Conservation (phyloP, 1,140 invertebrate genomes). For the Ceratina calcarata region DNA sequence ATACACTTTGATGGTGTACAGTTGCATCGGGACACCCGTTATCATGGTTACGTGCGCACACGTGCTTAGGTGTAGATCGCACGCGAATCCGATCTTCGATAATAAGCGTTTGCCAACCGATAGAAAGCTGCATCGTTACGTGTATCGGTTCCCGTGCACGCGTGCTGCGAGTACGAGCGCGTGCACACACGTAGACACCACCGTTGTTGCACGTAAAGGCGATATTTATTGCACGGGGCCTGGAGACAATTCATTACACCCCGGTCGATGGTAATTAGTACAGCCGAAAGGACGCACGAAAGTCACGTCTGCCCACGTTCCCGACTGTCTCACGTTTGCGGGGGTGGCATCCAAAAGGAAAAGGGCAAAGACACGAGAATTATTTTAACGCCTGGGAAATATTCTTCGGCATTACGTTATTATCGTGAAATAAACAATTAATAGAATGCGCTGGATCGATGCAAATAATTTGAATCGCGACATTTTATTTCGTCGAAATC, state of each 20-base stretch:
- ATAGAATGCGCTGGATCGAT: too few relatives aligned
- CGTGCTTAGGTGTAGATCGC: slow-evolving; percentile 55
- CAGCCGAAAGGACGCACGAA: slow-evolving; percentile 46
- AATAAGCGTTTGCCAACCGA: slow-evolving; percentile 64
- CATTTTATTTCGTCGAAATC: too few relatives aligned
- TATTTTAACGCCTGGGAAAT: not conserved
- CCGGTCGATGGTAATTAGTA: slow-evolving; percentile 58
- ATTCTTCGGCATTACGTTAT: not conserved
- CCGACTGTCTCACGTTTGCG: slow-evolving; percentile 2
- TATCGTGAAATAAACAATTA: not conserved
- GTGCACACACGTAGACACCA: slow-evolving; percentile 1
- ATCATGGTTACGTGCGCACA: slow-evolving; percentile 59
- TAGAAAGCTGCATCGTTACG: slow-evolving; percentile 63
- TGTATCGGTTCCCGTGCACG: slow-evolving; percentile 27
- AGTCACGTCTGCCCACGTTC: slow-evolving; percentile 42
- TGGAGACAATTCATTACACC: slow-evolving; percentile 60
- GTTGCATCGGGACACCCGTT: slow-evolving; percentile 59
- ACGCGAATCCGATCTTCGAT: slow-evolving; percentile 68
- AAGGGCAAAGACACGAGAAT: not conserved
- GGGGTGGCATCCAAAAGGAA: not conserved
- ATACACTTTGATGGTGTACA: not conserved
- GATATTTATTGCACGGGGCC: slow-evolving; percentile 57
- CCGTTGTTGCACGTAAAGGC: slow-evolving; percentile 22
- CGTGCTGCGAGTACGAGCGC: not conserved
- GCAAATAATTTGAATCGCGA: too few relatives aligned